Evolutionary conservation across 2,888 invertebrate species (phyloP), one percentile per base, ranked within the genome.

Genomic region (Sarcophaga carnaria): DNA sequence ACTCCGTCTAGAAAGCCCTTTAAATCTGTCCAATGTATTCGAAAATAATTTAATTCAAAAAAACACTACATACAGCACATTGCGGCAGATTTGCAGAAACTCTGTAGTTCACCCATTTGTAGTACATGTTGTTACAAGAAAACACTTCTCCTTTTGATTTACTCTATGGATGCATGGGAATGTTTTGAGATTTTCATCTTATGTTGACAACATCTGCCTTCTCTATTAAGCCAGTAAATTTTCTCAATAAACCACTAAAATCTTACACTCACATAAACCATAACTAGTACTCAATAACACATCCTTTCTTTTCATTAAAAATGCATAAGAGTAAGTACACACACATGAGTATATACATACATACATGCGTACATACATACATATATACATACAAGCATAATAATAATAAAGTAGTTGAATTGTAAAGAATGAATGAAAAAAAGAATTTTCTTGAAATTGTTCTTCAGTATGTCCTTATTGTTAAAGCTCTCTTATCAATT

Each of bases 401-500:
- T 27, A 37, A 37, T 37, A 37, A 37, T 37, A 37, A 37, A 37
- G 54, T 17, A 54, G 54, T 22, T 27, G 8, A 27, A 62, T 74
- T 37, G 63, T 64, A 64, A 71, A 22, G 25, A 22, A 60, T 8
- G 12, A 49, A 54, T 47, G 11, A 69, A 12, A 14, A 59, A 5
- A 45, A 10, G 8, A 37, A 37, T 8, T 37, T 37, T 37, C 8
- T 10, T 37, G 54, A 14, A 54, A 54, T 54, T 14, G 54, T 78
- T 60, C 47, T 27, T 70, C 2, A 69, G 37, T 5, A 83, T 83
- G 54, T 80, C 37, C 69, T 60, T 76, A 63, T 80, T 76, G 71
- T 75, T 64, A 1, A 60, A 2, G 12, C 54, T 54, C 54, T 64
- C 79, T 86, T 86, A 86, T 86, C 86, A 74, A 12, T 60, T 66